Evolutionary conservation across 1,140 invertebrate species (phyloP), one percentile per base, ranked within the genome.

Genomic region (Meloidogyne chitwoodi): DNA sequence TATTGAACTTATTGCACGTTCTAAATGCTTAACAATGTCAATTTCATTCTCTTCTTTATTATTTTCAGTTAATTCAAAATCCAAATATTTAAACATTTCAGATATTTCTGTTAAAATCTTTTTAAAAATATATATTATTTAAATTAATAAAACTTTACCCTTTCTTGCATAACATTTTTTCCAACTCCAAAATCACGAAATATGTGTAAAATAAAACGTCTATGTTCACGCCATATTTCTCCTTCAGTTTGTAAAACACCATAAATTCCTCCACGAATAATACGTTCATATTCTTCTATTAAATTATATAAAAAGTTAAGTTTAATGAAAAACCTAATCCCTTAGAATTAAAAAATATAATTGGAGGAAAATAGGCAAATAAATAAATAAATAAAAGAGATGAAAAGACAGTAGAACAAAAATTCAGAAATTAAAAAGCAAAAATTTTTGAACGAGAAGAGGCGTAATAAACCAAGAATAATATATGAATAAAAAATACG

Each of bases 161-260:
- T 41, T 31, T 82, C 48, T 26, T 81, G 65, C 79, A 81, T 80
- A n/a, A 81, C 31, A 76, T 81, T 82, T 27, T 79, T 81, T n/a
- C 80, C 80, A 26, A 81, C 63, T 2, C 80, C 80, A 76, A 81
- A 82, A 79, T 81, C 77, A 29, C 80, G 77, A 34, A 81, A 79
- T 38, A 82, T 77, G 41, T 82, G 80, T 14, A 81, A 29, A 44
- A 77, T 71, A 69, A 81, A 81, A 12, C 80, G 66, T 22, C 80
- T 41, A 31, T 78, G 62, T 44, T 79, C 80, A 26, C 64, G 22
- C 80, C 80, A 81, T n/a, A 79, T 31, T 26, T 77, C n/a, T 4
- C 79, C 79, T 26, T 79, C 76, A 8, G 76, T 76, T 19, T 66
- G 27, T 24, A 80, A 64, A 27, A 80, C 71, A 4, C 79, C 79